Base-by-base conservation (phyloP, 2,113 vertebrate genomes). In the Pituophis catenifer region DNA sequence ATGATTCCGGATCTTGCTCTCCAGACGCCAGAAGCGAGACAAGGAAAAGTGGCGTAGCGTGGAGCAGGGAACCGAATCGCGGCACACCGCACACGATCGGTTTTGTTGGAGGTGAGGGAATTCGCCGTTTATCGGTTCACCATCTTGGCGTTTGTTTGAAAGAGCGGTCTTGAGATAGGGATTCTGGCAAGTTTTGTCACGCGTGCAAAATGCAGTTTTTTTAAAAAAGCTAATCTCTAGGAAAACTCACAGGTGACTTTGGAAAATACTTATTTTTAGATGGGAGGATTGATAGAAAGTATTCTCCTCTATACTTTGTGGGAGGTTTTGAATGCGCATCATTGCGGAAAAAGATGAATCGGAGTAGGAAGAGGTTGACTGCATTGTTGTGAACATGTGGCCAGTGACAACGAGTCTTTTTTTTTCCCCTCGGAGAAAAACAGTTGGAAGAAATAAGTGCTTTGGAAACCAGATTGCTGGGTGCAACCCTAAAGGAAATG, bases 1-100 rank as follows among this genome's bases (percentile, higher is more conserved):
- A 81, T 52, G 91, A 50, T 13, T 21, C 52, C 85, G 8, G 53
- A 3, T 7, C 93, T 96, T 38, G 33, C 96, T 65, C 85, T 92
- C 65, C 94, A 94, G 96, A 94, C 95, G 9, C 29, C 89, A 94
- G 75, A 93, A 95, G 95, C 95, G 59, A 93, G 95, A 95, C 95
- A 17, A 93, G 91, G 94, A 95, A 95, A 62, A 92, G 93, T 6
- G 24, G 96, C 6, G 88, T 9, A 11, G 29, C 5, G 94, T 11
- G 59, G 48, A 81, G 33, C 3, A n/a, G 15, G 13, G 38, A 33
- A 2, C 17, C 23, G 48, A 57, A 38, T 26, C 5, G 62, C 50
- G 89, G 26, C 87, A 29, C 91, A 24, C 86, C 62, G 0, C 54
- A n/a, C 87, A 29, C 29, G n/a, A n/a, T 48, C 85, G 93, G 44